Percentiles rank a stretch among this genome's conserved stretches.
Conservation (phyloP, 1,140 invertebrate genomes). For the Caerostris extrusa region DNA sequence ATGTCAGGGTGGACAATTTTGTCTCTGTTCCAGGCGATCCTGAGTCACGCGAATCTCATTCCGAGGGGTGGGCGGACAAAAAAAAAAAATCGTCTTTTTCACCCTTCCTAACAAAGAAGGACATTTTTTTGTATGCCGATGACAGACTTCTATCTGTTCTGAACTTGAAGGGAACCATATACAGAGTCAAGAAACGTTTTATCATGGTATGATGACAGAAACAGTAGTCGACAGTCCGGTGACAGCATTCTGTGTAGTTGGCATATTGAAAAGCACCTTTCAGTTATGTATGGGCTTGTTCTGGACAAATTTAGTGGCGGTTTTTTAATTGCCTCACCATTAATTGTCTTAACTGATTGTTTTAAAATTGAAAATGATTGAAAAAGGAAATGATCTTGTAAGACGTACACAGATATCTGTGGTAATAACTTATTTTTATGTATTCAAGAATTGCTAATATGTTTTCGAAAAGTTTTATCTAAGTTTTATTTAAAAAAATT, state of each 20-base stretch:
- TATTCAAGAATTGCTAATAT: too few relatives aligned
- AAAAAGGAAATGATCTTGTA: too few relatives aligned
- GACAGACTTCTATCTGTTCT: conserved; percentile 69
- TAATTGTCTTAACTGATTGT: too few relatives aligned
- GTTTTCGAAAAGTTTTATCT: too few relatives aligned
- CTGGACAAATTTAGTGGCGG: too few relatives aligned
- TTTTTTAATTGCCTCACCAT: too few relatives aligned
- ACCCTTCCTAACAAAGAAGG: conserved; percentile 31
- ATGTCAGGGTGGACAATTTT: conserved; percentile 60
- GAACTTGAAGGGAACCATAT: conserved; percentile 55
- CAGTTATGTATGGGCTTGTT: not conserved
- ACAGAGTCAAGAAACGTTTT: conserved; percentile 7
- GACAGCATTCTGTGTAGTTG: not conserved
- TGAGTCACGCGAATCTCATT: conserved; percentile 55
- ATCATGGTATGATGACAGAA: conserved; percentile 45
- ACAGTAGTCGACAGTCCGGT: not conserved
- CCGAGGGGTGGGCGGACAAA: not conserved
- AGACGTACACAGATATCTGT: too few relatives aligned
- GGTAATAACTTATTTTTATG: too few relatives aligned
- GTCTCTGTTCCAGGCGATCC: conserved; percentile 49
- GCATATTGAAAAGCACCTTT: not conserved
- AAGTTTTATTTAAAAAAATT: too few relatives aligned
- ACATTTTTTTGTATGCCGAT: conserved; percentile 28
- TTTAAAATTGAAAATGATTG: too few relatives aligned
- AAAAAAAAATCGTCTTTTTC: conserved; percentile 34